Conservation (phyloP, 2,888 invertebrate species). For the Eilema depressum region DNA sequence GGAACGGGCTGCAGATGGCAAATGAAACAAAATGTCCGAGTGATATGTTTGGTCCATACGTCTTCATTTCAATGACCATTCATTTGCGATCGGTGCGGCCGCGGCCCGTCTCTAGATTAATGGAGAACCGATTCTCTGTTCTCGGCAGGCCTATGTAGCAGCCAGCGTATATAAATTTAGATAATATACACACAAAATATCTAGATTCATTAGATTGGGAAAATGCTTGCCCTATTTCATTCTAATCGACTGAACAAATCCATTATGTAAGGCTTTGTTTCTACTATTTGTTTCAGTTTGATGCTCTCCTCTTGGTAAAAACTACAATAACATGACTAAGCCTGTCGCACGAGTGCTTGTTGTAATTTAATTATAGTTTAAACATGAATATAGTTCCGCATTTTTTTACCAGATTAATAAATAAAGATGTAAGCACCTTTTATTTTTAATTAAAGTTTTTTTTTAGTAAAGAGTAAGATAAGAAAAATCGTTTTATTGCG, state of each 20-base stretch:
- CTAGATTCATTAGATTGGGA: background rate
- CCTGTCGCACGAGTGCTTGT: too few species aligned
- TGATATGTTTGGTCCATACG: slow-evolving; percentile 76
- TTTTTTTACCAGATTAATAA: too few species aligned
- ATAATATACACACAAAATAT: slow-evolving; percentile 5
- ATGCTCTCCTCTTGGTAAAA: too few species aligned
- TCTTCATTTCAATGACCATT: slow-evolving; percentile 81
- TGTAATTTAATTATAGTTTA: too few species aligned
- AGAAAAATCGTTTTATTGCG: too few species aligned
- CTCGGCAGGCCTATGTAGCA: slow-evolving; percentile 58
- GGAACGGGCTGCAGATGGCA: slow-evolving; percentile 58
- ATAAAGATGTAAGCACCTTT: too few species aligned
- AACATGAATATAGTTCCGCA: too few species aligned
- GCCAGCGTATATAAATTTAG: slow-evolving; percentile 42
- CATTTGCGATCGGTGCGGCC: slow-evolving; percentile 72
- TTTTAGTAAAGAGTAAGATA: too few species aligned
- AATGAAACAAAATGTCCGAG: slow-evolving; percentile 72
- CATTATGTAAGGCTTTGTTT: too few species aligned
- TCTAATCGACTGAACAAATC: background rate
- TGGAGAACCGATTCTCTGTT: slow-evolving; percentile 70
- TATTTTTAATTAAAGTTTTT: too few species aligned
- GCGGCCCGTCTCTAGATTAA: slow-evolving; percentile 68
- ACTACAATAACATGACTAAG: too few species aligned
- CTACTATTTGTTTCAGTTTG: too few species aligned
- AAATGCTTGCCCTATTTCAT: background rate